A percentile compares a stretch with the other conserved stretches of the same genome.
Conservation (phyloP, 2,888 invertebrate species). For the Papilio protenor region DNA sequence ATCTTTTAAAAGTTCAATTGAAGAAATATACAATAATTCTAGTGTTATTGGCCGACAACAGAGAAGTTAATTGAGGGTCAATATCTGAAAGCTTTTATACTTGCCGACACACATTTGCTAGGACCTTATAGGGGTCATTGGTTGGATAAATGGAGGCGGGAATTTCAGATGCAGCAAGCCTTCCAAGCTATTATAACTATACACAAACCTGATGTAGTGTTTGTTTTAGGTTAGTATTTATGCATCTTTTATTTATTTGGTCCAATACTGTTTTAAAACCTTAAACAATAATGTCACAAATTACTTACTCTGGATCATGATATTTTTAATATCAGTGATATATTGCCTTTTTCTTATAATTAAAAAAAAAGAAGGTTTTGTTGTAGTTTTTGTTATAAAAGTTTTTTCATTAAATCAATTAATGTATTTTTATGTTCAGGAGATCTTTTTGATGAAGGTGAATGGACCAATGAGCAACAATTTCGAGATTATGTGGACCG, state of each 20-base stretch:
- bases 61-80: conserved; percentile 60
- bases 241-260: not conserved
- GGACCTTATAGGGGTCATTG: conserved; percentile 95
- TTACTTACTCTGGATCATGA: too few relatives aligned
- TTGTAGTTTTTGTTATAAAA: too few relatives aligned
- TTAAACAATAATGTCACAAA: too few relatives aligned
- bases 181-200: conserved; percentile 93
- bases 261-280: not conserved
- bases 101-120: conserved; percentile 96
- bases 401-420: too few relatives aligned
- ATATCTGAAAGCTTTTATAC: conserved; percentile 89
- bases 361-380: too few relatives aligned
- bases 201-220: conserved; percentile 94
- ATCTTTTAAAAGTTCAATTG: not conserved
- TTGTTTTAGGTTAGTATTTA: conserved; percentile 89
- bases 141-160: conserved; percentile 96
- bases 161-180: conserved; percentile 98
- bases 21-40: conserved; percentile 52
- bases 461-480: conserved; percentile 90
- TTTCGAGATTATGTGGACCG: conserved; percentile 91
- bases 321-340: too few relatives aligned
- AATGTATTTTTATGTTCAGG: conserved; percentile 60
- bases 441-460: conserved; percentile 99
- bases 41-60: conserved; percentile 90
- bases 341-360: too few relatives aligned